phyloP scores from a whole-genome alignment of 2,113 vertebrate species.

The Clarias magur region DNA sequence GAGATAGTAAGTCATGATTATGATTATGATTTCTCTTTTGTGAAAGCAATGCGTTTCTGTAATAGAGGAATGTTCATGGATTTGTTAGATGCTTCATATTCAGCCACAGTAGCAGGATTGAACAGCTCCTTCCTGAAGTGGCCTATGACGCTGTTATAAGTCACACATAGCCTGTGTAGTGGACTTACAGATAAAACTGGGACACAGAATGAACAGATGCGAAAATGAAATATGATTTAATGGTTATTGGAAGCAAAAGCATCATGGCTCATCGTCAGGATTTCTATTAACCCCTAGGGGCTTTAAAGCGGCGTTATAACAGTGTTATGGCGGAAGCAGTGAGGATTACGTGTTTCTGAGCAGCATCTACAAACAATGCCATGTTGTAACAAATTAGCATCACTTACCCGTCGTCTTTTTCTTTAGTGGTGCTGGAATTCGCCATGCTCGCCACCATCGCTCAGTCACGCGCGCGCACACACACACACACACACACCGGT shows the following conservation, averaged over 20 bases:
- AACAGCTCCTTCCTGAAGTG: not conserved
- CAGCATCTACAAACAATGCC: not conserved
- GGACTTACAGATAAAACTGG: not conserved
- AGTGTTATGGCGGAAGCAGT: not conserved
- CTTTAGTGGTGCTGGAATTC: conserved; percentile 38
- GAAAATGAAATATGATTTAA: not conserved
- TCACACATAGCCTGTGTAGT: not conserved
- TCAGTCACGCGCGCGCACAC: not conserved
- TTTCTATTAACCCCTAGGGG: not conserved
- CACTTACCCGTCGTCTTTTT: conserved; percentile 50
- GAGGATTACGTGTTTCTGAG: not conserved
- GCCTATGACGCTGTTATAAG: not conserved
- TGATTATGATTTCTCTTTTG: too few species aligned
- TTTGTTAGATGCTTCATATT: not conserved
- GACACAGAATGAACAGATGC: not conserved
- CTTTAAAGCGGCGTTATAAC: not conserved
- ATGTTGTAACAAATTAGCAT: not conserved
- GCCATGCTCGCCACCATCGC: conserved; percentile 57
- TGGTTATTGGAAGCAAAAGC: conserved; percentile 17
- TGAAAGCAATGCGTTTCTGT: too few species aligned
- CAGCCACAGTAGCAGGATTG: not conserved
- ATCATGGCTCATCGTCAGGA: conserved; percentile 38
- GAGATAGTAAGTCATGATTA: too few species aligned
- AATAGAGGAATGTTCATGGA: not conserved
- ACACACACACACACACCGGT: not conserved